Evolutionary conservation across 2,113 vertebrate genomes (phyloP).

Genomic region (Bubo blakistoni): DNA sequence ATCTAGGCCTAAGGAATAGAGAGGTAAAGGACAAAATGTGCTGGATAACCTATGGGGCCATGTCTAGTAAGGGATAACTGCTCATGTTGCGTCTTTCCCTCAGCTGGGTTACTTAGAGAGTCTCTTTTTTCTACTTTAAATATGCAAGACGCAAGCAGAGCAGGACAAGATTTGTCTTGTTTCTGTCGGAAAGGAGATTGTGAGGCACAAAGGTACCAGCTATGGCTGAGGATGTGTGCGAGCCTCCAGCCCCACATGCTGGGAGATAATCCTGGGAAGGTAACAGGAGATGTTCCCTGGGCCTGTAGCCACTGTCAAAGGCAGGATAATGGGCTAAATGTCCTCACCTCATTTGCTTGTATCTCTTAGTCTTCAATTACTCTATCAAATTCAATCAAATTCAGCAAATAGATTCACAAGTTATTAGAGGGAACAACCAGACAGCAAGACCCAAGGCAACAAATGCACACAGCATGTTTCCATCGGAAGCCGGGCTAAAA

Average conservation of each 20-base stretch:
- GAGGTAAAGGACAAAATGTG: not conserved
- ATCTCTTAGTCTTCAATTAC: not conserved
- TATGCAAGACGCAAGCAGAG: not conserved
- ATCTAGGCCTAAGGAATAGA: not conserved
- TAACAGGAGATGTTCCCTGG: not conserved
- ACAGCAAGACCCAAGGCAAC: not conserved
- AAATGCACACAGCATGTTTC: not conserved
- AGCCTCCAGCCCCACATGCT: not conserved
- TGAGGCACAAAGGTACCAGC: not conserved
- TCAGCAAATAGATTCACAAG: not conserved
- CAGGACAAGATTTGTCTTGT: not conserved
- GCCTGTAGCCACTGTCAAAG: not conserved
- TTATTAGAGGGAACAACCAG: not conserved
- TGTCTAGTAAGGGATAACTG: not conserved
- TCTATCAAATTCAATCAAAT: not conserved
- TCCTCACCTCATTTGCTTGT: not conserved
- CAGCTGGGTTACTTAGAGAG: not conserved
- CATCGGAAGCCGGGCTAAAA: not conserved
- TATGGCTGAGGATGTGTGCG: rapidly evolving
- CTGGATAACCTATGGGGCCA: not conserved
- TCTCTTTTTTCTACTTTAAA: not conserved
- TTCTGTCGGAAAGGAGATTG: not conserved
- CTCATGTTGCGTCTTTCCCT: not conserved
- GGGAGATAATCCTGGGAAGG: not conserved
- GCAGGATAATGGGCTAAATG: not conserved